Percentiles rank a stretch among this genome's conserved stretches.
Conservation (phyloP, 2,888 invertebrate genomes). For the Anorthoa munda region DNA sequence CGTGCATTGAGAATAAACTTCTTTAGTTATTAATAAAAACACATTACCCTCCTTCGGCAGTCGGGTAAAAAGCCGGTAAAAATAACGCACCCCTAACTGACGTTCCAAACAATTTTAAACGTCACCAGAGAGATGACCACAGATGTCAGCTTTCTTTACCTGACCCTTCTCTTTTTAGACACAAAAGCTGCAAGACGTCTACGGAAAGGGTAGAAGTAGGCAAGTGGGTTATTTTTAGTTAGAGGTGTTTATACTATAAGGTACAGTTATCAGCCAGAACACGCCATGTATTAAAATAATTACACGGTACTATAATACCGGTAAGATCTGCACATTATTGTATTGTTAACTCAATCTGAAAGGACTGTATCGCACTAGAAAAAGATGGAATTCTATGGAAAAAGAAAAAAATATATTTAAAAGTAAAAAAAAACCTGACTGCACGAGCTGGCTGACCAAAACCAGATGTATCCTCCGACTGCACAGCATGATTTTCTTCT, state of each 20-base stretch:
- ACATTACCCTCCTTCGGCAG: too few species aligned
- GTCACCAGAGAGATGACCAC: constrained; percentile 14
- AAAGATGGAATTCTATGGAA: too few species aligned
- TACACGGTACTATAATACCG: background rate
- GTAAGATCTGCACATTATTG: too few species aligned
- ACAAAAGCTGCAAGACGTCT: constrained; percentile 44
- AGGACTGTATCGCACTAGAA: too few species aligned
- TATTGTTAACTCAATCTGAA: too few species aligned
- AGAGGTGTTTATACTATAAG: background rate
- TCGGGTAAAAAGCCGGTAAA: background rate
- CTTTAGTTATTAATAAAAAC: too few species aligned
- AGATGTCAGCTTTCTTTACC: constrained; percentile 35
- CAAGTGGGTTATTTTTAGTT: constrained; percentile 40
- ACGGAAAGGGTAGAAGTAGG: constrained; percentile 29
- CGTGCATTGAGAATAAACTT: background rate
- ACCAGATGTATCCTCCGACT: too few species aligned
- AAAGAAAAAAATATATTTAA: too few species aligned
- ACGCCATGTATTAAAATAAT: background rate
- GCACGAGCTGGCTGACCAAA: too few species aligned
- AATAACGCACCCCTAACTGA: background rate
- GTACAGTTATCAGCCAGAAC: background rate
- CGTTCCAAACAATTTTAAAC: background rate
- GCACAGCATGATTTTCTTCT: too few species aligned
- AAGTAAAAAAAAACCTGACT: too few species aligned
- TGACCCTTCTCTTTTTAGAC: constrained; percentile 41